Conservation (phyloP, 2,113 vertebrate species). For the Takifugu bimaculatus region DNA sequence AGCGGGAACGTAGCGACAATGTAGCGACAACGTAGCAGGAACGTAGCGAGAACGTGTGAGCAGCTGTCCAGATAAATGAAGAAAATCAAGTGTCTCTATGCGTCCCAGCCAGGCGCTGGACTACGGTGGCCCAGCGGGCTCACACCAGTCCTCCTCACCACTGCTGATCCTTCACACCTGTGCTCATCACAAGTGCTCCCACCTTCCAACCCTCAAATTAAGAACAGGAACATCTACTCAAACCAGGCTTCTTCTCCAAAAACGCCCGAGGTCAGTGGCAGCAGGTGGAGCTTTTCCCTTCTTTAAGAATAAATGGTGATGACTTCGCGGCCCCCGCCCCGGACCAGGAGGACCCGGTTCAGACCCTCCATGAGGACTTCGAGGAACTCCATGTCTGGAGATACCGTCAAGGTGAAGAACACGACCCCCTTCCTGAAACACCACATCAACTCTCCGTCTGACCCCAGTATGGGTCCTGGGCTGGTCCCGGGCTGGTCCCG, state of each 20-base stretch:
- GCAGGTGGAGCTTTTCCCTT: constrained; percentile 34
- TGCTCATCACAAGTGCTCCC: constrained; percentile 44
- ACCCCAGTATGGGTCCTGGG: neutral
- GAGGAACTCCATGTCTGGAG: constrained; percentile 93
- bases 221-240: constrained; percentile 7
- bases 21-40: too few relatives aligned
- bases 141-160: constrained; percentile 19
- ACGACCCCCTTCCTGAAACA: neutral
- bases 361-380: constrained; percentile 94
- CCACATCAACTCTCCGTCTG: neutral
- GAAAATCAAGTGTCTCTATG: constrained; percentile 67
- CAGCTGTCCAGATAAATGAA: constrained; percentile 44
- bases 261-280: constrained; percentile 42
- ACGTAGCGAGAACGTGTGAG: constrained; percentile 38
- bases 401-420: constrained; percentile 65
- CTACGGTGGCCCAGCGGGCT: constrained; percentile 28
- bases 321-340: constrained; percentile 92
- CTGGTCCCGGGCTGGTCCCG: too few relatives aligned
- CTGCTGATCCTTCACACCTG: constrained; percentile 11
- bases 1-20: too few relatives aligned
- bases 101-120: constrained; percentile 37
- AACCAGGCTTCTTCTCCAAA: constrained; percentile 21
- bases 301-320: constrained; percentile 95
- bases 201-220: constrained; percentile 21
- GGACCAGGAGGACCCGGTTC: constrained; percentile 87